These are phyloP conservation scores for Drosophila carrolli DNA, from an alignment of 1,140 invertebrate species.

Conservation along the genomic window DNA sequence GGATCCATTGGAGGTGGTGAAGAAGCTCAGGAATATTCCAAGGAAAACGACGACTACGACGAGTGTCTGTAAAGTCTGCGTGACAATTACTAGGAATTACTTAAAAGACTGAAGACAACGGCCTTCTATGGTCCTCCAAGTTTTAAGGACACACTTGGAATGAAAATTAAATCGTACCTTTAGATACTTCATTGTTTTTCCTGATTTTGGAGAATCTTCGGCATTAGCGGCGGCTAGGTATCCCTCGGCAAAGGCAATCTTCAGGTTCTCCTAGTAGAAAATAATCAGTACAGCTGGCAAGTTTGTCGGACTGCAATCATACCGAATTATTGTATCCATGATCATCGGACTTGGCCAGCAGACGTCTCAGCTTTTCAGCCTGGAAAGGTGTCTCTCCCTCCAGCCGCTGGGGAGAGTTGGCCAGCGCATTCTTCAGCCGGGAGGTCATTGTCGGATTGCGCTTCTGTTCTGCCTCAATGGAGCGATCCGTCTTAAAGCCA, in stretches of 20 bases:
- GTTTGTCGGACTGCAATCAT: neutral
- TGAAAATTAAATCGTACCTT: conserved; percentile 85
- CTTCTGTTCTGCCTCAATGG: conserved; percentile 88
- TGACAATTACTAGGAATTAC: conserved; percentile 71
- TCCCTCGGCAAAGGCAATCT: conserved; percentile 96
- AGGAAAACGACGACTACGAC: conserved; percentile 91
- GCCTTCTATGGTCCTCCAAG: neutral
- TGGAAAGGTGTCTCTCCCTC: conserved; percentile 65
- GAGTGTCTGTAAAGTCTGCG: conserved; percentile 87
- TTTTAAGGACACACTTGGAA: neutral
- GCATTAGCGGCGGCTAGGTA: conserved; percentile 89
- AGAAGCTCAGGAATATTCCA: conserved; percentile 90
- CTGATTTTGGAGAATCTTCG: conserved; percentile 85
- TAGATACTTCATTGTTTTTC: conserved; percentile 89
- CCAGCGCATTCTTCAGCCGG: conserved; percentile 87
- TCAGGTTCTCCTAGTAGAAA: conserved; percentile 87
- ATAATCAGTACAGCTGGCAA: too few relatives aligned
- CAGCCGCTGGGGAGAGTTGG: conserved; percentile 64
- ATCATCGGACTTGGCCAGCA: conserved; percentile 57
- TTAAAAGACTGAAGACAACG: conserved; percentile 20
- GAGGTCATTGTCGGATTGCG: conserved; percentile 88
- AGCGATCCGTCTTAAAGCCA: conserved; percentile 91
- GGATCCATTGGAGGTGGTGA: conserved; percentile 89
- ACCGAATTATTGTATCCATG: conserved; percentile 55
- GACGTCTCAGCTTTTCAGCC: conserved; percentile 65